Conservation (phyloP, 92 coral and sea anemone species). For the Ricordea florida region DNA sequence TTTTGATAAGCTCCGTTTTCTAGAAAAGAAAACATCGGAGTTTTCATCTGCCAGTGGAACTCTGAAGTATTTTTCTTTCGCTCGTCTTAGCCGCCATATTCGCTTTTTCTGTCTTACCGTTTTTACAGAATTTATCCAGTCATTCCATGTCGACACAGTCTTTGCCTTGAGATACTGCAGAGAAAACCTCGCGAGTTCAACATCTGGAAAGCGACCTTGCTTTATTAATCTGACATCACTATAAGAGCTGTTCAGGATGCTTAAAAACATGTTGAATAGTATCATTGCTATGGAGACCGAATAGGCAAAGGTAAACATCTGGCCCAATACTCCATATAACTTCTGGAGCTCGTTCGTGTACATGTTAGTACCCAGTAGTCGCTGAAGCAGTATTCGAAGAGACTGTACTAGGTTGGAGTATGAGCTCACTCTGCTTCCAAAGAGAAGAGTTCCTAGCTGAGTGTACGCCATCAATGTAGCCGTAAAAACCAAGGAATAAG, state of each 20-base stretch:
- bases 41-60: neutral
- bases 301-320: conserved; percentile 65
- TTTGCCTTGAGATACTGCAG: conserved; percentile 22
- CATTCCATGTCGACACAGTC: neutral
- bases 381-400: conserved; percentile 47
- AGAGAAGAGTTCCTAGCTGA: conserved; percentile 66
- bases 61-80: neutral
- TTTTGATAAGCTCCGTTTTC: neutral
- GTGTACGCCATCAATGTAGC: conserved; percentile 69
- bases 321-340: conserved; percentile 64
- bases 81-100: neutral
- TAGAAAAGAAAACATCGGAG: neutral
- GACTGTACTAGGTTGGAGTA: conserved; percentile 56
- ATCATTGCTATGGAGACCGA: conserved; percentile 51
- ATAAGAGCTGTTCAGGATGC: conserved; percentile 69
- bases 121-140: neutral
- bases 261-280: conserved; percentile 74
- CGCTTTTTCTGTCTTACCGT: too few species aligned
- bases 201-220: conserved; percentile 47
- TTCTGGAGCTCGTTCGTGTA: conserved; percentile 39
- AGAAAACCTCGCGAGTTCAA: conserved; percentile 49
- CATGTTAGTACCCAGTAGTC: conserved; percentile 80
- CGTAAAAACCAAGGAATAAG: conserved; percentile 67
- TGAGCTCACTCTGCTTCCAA: conserved; percentile 49
- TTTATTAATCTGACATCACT: conserved; percentile 30